phyloP scores from a whole-genome alignment of 2,888 invertebrate genomes.

The Brenthis daphne region DNA sequence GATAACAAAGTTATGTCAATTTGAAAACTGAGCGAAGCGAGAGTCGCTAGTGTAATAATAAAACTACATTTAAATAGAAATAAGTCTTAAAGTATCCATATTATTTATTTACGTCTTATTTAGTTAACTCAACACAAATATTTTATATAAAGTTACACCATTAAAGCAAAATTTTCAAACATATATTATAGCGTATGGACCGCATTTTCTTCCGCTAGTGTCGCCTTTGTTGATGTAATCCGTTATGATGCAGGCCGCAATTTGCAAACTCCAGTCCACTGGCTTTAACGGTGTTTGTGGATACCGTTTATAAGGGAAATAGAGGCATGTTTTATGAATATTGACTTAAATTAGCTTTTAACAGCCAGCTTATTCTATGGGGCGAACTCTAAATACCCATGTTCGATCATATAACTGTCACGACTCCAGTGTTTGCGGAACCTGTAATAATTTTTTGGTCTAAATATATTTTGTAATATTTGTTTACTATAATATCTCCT shows the following conservation, averaged over 20 bases:
- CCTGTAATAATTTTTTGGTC: too few relatives aligned
- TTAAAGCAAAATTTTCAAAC: neutral
- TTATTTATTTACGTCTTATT: too few relatives aligned
- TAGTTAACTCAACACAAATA: too few relatives aligned
- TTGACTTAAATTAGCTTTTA: slow-evolving; percentile 41
- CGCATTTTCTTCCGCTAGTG: slow-evolving; percentile 32
- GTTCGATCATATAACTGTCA: slow-evolving; percentile 19
- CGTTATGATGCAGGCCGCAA: slow-evolving; percentile 49
- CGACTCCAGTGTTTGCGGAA: slow-evolving; percentile 6
- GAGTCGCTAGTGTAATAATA: too few relatives aligned
- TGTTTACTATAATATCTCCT: too few relatives aligned
- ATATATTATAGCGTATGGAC: slow-evolving; percentile 14
- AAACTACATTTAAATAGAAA: too few relatives aligned
- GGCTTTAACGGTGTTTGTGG: slow-evolving; percentile 54
- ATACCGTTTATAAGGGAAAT: slow-evolving; percentile 61
- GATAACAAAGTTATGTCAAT: too few relatives aligned
- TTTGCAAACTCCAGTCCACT: slow-evolving; percentile 55
- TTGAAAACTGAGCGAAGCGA: too few relatives aligned
- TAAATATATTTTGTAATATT: too few relatives aligned
- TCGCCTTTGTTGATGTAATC: slow-evolving; percentile 37
- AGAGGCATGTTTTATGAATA: slow-evolving; percentile 50
- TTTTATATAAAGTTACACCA: too few relatives aligned
- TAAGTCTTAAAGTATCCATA: too few relatives aligned
- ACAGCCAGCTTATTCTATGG: slow-evolving; percentile 22
- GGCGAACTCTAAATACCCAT: slow-evolving; percentile 12